phyloP scores from a whole-genome alignment of 2,113 vertebrate genomes.

The Ammodytes marinus region DNA sequence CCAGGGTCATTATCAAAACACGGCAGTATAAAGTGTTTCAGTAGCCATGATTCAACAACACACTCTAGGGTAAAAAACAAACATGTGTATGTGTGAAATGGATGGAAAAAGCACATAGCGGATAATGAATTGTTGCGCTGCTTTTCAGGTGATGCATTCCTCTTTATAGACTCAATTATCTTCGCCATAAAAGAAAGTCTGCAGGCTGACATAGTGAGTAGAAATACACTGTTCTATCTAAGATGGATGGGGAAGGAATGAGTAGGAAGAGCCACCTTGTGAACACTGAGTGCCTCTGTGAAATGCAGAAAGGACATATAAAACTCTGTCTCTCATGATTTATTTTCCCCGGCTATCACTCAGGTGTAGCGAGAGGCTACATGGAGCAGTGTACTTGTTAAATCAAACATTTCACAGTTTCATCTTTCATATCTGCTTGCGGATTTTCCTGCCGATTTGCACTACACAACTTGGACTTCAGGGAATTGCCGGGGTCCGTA shows the following conservation, averaged over 20 bases:
- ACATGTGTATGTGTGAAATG: constrained; percentile 79
- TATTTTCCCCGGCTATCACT: constrained; percentile 33
- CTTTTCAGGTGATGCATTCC: constrained; percentile 82
- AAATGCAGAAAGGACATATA: constrained; percentile 44
- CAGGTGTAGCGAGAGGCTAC: constrained; percentile 25
- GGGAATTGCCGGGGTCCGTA: constrained; percentile 36
- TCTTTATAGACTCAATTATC: constrained; percentile 86
- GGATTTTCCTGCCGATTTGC: constrained; percentile 56
- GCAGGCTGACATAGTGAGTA: constrained; percentile 76
- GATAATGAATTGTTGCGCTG: constrained; percentile 83
- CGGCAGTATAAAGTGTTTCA: not conserved
- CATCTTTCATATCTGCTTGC: constrained; percentile 51
- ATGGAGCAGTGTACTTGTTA: constrained; percentile 41
- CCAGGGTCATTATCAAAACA: not conserved
- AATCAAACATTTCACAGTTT: constrained; percentile 46
- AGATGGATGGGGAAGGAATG: constrained; percentile 2
- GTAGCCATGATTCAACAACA: constrained; percentile 59
- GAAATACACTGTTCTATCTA: constrained; percentile 26
- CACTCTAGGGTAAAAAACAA: constrained; percentile 79
- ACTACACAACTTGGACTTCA: constrained; percentile 41
- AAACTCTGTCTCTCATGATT: constrained; percentile 48
- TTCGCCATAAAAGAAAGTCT: constrained; percentile 82
- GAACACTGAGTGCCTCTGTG: constrained; percentile 11
- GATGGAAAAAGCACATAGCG: constrained; percentile 75
- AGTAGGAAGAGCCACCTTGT: not conserved